Percentiles rank a stretch among this genome's conserved stretches.
phyloP scores from a whole-genome alignment of 2,797 vertebrate species.

The Chelon labrosus region DNA sequence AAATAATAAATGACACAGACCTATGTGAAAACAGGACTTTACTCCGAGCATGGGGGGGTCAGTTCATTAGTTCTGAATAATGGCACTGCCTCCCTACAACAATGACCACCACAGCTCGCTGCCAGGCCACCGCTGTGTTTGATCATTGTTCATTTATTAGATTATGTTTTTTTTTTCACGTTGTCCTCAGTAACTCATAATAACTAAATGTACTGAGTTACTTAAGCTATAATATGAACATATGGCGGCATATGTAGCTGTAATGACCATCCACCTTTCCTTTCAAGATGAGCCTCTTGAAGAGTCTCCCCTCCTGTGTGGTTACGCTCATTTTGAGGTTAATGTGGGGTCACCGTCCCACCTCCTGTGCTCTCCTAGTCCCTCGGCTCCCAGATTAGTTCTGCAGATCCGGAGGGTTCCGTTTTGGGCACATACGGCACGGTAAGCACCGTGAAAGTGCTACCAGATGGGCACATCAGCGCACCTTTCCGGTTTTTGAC shows the following conservation, averaged over 20 bases:
- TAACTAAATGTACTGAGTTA: not conserved
- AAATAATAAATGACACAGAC: constrained; percentile 10
- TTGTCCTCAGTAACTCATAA: not conserved
- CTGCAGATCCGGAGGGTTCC: constrained; percentile 73
- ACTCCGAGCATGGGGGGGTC: constrained; percentile 15
- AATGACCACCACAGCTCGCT: constrained; percentile 19
- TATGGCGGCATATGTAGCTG: constrained; percentile 10
- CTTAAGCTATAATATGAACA: not conserved
- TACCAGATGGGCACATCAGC: constrained; percentile 82
- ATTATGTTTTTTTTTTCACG: constrained; percentile 8
- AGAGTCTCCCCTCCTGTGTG: constrained; percentile 49
- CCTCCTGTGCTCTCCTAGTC: constrained; percentile 64
- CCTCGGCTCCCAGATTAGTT: constrained; percentile 76
- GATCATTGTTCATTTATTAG: constrained; percentile 23
- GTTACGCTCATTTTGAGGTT: constrained; percentile 79
- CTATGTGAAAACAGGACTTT: not conserved
- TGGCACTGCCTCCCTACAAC: constrained; percentile 20
- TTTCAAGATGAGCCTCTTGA: constrained; percentile 56
- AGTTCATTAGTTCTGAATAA: constrained; percentile 31
- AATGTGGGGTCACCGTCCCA: constrained; percentile 77
- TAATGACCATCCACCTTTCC: constrained; percentile 30
- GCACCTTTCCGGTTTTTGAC: constrained; percentile 80
- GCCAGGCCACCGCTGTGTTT: constrained; percentile 32
- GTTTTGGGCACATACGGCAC: constrained; percentile 74
- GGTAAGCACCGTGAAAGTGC: constrained; percentile 81